These are phyloP conservation scores for Agapetus fuscipes DNA, from an alignment of 2,888 invertebrate species.

Conservation along the genomic window DNA sequence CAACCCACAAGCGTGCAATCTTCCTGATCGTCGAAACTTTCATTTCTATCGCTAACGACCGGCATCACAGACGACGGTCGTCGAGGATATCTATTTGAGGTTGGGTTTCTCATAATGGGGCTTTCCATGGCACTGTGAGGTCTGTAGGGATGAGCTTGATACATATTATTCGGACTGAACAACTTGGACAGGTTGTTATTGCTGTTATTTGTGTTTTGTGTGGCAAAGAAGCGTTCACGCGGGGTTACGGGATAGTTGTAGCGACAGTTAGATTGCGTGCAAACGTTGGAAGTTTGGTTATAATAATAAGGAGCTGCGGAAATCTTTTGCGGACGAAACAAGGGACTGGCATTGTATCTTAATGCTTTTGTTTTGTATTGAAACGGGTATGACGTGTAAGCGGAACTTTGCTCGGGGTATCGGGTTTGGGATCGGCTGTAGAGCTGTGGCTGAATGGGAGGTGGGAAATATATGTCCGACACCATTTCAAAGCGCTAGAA, in stretches of 20 bases:
- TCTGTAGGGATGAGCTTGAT: constrained; percentile 32
- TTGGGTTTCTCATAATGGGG: constrained; percentile 26
- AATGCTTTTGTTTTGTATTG: constrained; percentile 24
- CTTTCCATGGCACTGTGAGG: constrained; percentile 41
- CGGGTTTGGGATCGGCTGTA: not conserved
- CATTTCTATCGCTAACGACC: constrained; percentile 22
- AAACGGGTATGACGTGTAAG: constrained; percentile 33
- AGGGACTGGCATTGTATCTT: constrained; percentile 11
- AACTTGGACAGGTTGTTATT: constrained; percentile 16
- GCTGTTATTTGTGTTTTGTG: constrained; percentile 1
- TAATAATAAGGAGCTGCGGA: constrained; percentile 33
- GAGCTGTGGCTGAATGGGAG: constrained; percentile 25
- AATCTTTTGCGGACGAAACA: constrained; percentile 17
- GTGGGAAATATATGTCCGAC: constrained; percentile 63
- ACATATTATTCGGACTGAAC: constrained; percentile 24
- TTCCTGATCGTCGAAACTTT: constrained; percentile 32
- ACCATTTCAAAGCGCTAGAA: constrained; percentile 65
- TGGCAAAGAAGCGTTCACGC: constrained; percentile 7
- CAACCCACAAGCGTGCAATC: constrained; percentile 32
- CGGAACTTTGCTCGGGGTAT: constrained; percentile 28
- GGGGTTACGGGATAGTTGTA: constrained; percentile 3
- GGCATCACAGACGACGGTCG: constrained; percentile 41
- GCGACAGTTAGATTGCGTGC: constrained; percentile 25
- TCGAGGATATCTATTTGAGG: constrained; percentile 28
- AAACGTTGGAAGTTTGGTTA: constrained; percentile 44